Percentiles rank a stretch among this genome's conserved stretches.
Conservation (phyloP, 37 sponge, comb jelly and placozoan species). For the Haliclona indistincta region DNA sequence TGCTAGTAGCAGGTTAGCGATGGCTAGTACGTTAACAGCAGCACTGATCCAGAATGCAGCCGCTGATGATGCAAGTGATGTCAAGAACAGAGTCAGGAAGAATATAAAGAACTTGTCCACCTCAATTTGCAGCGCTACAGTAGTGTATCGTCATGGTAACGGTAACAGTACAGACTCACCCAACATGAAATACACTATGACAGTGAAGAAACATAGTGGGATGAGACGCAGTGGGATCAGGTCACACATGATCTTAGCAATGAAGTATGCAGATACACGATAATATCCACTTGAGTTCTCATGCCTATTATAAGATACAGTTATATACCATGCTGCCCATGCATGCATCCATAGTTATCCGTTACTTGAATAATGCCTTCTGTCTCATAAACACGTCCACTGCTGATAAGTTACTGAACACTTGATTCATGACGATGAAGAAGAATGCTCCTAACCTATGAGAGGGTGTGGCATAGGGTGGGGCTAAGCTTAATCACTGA, state of each 20-base stretch:
- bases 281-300: constrained; percentile 85
- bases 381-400: constrained; percentile 74
- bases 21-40: constrained; percentile 31
- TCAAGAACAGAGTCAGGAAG: constrained; percentile 51
- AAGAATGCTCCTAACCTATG: constrained; percentile 78
- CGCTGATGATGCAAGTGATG: constrained; percentile 45
- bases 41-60: constrained; percentile 67
- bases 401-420: constrained; percentile 77
- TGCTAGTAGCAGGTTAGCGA: constrained; percentile 62
- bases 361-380: constrained; percentile 73
- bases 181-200: constrained; percentile 85
- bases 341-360: not conserved
- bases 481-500: not conserved
- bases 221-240: constrained; percentile 67
- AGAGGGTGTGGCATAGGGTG: not conserved
- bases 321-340: not conserved
- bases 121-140: constrained; percentile 49
- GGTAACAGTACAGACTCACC: constrained; percentile 9
- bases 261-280: constrained; percentile 80
- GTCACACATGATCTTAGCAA: constrained; percentile 65
- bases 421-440: constrained; percentile 75
- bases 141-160: not conserved
- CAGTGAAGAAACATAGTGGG: constrained; percentile 44
- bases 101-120: constrained; percentile 65
- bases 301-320: constrained; percentile 45